These are phyloP conservation scores for Trachymyrmex cornetzi DNA, from an alignment of 1,140 invertebrate species.

Conservation along the genomic window DNA sequence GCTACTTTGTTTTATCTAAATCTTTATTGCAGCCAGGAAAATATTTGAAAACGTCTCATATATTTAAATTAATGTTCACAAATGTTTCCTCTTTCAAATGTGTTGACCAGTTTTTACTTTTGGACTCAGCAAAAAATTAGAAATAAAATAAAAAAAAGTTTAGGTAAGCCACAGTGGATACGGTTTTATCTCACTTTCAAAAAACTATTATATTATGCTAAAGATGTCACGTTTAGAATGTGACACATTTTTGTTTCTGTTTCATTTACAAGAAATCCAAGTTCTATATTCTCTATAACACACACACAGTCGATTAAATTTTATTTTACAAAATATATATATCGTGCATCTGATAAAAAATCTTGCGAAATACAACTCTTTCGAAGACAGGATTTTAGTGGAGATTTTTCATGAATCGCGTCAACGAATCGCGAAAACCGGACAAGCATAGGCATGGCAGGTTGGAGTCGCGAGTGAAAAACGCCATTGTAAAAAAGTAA, in stretches of 20 bases:
- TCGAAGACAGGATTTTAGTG: not conserved
- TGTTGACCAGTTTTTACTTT: too few relatives aligned
- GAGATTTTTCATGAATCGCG: constrained; percentile 2
- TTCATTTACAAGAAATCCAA: not conserved
- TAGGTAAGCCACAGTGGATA: too few relatives aligned
- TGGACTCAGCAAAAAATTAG: too few relatives aligned
- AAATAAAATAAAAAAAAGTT: too few relatives aligned
- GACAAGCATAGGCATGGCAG: not conserved
- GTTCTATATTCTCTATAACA: not conserved
- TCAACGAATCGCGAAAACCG: constrained; percentile 19
- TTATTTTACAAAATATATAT: not conserved
- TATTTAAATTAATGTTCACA: too few relatives aligned
- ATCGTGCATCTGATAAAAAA: not conserved
- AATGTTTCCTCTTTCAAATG: too few relatives aligned
- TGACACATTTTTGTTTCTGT: not conserved
- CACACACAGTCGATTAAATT: too few relatives aligned
- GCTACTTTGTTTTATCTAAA: too few relatives aligned
- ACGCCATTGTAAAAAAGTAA: constrained; percentile 47
- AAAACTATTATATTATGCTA: not conserved
- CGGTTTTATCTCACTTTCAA: too few relatives aligned
- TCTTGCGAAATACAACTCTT: not conserved
- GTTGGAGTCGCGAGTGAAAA: constrained; percentile 12
- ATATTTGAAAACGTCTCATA: too few relatives aligned
- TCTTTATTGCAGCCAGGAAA: too few relatives aligned
- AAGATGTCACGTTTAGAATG: too few relatives aligned